Evolutionary conservation across 2,113 vertebrate species (phyloP).

Genomic region (Arizona elegans): DNA sequence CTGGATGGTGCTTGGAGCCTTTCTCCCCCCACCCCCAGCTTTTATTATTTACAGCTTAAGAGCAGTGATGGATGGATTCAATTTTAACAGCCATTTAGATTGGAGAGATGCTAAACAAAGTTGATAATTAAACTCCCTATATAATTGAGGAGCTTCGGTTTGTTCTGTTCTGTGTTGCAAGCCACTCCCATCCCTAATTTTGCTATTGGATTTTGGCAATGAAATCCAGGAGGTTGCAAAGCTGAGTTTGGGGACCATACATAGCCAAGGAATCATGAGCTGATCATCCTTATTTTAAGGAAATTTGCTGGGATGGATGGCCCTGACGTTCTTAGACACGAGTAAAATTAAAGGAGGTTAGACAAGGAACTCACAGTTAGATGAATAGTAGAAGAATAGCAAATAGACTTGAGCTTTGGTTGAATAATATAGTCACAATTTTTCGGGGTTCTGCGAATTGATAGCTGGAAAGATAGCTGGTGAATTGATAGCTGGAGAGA

Average conservation of each 20-base stretch:
- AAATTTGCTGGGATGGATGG: neutral
- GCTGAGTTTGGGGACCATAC: neutral
- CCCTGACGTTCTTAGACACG: neutral
- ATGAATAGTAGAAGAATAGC: neutral
- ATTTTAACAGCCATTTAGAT: neutral
- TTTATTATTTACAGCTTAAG: neutral
- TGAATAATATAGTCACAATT: neutral
- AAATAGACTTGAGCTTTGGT: neutral
- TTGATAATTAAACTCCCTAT: neutral
- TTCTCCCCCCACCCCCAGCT: rapidly evolving
- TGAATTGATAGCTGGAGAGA: neutral
- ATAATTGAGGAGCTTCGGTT: neutral
- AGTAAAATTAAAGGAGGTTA: neutral
- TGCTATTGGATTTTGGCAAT: neutral
- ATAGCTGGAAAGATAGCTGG: neutral
- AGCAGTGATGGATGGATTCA: neutral
- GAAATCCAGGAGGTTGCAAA: neutral
- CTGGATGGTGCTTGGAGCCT: neutral
- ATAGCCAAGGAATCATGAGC: neutral
- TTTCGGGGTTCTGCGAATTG: neutral
- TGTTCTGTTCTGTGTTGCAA: neutral
- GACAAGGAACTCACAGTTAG: neutral
- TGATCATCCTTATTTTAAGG: neutral
- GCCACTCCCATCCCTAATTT: neutral
- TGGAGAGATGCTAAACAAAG: neutral